These are phyloP conservation scores for Ametastegia equiseti DNA, from an alignment of 2,888 invertebrate species.

Conservation along the genomic window DNA sequence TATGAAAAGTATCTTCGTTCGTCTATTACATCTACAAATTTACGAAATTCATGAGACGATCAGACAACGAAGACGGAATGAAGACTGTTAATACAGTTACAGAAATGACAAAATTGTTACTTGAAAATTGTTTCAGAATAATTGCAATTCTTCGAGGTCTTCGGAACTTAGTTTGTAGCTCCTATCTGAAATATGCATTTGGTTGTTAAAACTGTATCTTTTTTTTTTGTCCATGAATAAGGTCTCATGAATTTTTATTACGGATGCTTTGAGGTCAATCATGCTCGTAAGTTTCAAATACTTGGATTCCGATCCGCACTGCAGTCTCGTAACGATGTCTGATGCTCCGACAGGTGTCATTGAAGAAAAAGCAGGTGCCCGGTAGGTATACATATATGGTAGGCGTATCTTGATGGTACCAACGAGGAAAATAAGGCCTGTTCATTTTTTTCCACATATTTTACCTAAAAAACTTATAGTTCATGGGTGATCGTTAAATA, in stretches of 20 bases:
- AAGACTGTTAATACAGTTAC: background rate
- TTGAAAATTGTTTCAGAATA: background rate
- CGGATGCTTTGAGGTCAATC: slow-evolving; percentile 24
- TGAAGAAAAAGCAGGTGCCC: background rate
- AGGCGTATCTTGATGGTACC: background rate
- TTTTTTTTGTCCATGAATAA: background rate
- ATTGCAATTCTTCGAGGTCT: slow-evolving; percentile 20
- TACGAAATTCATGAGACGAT: background rate
- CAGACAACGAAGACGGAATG: background rate
- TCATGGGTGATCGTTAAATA: background rate
- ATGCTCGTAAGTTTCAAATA: slow-evolving; percentile 21
- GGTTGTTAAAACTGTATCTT: background rate
- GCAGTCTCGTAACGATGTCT: background rate
- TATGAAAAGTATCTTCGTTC: too few species aligned
- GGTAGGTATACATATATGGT: background rate
- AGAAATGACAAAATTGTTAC: background rate
- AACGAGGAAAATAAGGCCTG: background rate
- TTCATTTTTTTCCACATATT: background rate
- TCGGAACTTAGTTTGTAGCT: background rate
- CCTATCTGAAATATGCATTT: slow-evolving; percentile 10
- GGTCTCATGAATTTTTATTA: slow-evolving; percentile 31
- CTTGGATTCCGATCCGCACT: background rate
- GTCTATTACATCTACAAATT: background rate
- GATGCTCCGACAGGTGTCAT: slow-evolving; percentile 19
- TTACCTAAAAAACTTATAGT: background rate